Evolutionary conservation across 2,113 vertebrate species (phyloP), one percentile per base, ranked within the genome.

Genomic region (Brienomyrus brachyistius): DNA sequence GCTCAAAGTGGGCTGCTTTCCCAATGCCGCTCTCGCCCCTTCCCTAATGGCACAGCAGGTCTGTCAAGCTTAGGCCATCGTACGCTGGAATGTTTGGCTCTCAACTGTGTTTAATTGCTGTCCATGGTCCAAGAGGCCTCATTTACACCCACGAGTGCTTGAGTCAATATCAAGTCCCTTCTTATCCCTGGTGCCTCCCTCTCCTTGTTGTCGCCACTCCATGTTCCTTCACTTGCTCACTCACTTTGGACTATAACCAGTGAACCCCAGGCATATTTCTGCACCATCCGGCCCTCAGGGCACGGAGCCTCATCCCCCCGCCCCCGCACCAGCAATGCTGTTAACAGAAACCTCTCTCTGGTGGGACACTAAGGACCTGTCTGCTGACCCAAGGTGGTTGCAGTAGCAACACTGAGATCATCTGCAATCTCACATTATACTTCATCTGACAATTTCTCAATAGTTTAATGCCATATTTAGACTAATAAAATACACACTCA

Each of bases 211-310:
- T 50, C 27, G 3, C 51, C 43, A n/a, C 85, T 87, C n/a, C 27
- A 54, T 27, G 45, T 52, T 86, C 77, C 77, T 82, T 51, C 84
- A 51, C 35, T 82, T 13, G 45, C 90, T 90, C 23, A 31, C 88
- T 90, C 90, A 93, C 89, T 88, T 90, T 66, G 90, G 92, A 31
- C 62, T 70, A 70, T 13, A 31, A 70, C 91, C 90, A 91, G 56
- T 27, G 40, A 91, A 90, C 51, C 31, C 48, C 51, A 56, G 85
- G 85, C 85, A 21, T 87, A 31, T 13, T 87, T 31, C 48, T 56
- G 48, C 43, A 40, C 43, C 80, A 48, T 86, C 85, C 11, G n/a
- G 47, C n/a, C n/a, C n/a, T 86, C 84, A 31, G 48, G 84, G n/a
- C 48, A 70, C n/a, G 0, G n/a, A 70, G 62, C 21, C 50, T 27